Evolutionary conservation across 2,888 invertebrate species (phyloP), one percentile per base, ranked within the genome.

Genomic region (Diaphora mendica): DNA sequence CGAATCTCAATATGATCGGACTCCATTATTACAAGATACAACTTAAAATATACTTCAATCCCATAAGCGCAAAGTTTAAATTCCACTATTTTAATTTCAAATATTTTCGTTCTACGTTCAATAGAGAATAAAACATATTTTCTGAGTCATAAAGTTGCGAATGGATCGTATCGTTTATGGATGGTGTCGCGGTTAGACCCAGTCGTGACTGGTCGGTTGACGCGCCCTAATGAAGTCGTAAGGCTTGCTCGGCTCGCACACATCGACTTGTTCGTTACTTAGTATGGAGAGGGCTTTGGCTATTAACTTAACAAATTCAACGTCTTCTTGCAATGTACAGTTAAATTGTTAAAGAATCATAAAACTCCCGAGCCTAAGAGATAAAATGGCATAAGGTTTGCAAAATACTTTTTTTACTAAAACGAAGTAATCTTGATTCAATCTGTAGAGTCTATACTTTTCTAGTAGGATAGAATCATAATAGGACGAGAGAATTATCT

Each of bases 211-310:
- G 87, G 87, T 73, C 89, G 89, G 85, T 92, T 92, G 91, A 91
- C 91, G 90, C 89, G 87, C 82, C 84, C 92, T 94, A 94, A 93
- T 94, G 93, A 93, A 94, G 93, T 91, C 92, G 93, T 94, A 92
- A 90, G 90, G 86, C 81, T 71, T 73, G 78, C 73, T 71, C 64
- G 77, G 85, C 87, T 87, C 87, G 82, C 85, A 82, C 83, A 83
- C 77, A 77, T 79, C 78, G 79, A 78, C 75, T 75, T 70, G 70
- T 65, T 42, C 64, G 85, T 78, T 79, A n/a, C 42, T 64, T 71
- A 78, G 70, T 79, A 73, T 85, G 86, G 89, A 86, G 75, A 64
- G 3, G 74, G 80, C 82, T 84, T 82, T 26, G 70, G 39, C 67
- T 80, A 74, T 33, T 33, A 33, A 33, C 3, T 39, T 39, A 39